phyloP scores from a whole-genome alignment of 2,113 vertebrate genomes.

The Pristiophorus japonicus region DNA sequence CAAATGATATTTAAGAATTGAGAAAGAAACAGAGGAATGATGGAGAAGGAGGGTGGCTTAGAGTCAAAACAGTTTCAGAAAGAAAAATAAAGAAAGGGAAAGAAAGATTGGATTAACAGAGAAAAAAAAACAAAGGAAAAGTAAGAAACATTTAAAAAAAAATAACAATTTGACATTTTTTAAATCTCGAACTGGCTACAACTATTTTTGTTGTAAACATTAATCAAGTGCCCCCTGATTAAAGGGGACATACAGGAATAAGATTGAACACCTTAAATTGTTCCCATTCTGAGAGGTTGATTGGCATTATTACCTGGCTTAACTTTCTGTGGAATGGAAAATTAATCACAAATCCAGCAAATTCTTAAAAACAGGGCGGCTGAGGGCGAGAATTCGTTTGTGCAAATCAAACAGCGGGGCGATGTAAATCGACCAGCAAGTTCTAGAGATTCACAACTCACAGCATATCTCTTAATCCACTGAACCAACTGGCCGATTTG shows the following conservation, averaged over 20 bases:
- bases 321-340: not conserved
- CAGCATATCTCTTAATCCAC: not conserved
- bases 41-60: not conserved
- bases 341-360: not conserved
- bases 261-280: not conserved
- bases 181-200: not conserved
- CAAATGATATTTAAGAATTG: not conserved
- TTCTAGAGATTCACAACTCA: not conserved
- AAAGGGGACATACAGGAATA: not conserved
- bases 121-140: not conserved
- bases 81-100: not conserved
- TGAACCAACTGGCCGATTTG: not conserved
- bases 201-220: too few relatives aligned
- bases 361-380: not conserved
- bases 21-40: not conserved
- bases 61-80: not conserved
- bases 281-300: not conserved
- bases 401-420: not conserved
- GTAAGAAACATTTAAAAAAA: not conserved
- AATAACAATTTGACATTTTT: not conserved
- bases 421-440: not conserved
- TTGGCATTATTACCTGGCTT: not conserved
- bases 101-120: not conserved
- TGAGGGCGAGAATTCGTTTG: not conserved
- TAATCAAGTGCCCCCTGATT: too few relatives aligned